A percentile compares a stretch with the other conserved stretches of the same genome.
These are phyloP conservation scores for Vombatus ursinus DNA, from an alignment of 2,113 vertebrate genomes.

Conservation along the genomic window DNA sequence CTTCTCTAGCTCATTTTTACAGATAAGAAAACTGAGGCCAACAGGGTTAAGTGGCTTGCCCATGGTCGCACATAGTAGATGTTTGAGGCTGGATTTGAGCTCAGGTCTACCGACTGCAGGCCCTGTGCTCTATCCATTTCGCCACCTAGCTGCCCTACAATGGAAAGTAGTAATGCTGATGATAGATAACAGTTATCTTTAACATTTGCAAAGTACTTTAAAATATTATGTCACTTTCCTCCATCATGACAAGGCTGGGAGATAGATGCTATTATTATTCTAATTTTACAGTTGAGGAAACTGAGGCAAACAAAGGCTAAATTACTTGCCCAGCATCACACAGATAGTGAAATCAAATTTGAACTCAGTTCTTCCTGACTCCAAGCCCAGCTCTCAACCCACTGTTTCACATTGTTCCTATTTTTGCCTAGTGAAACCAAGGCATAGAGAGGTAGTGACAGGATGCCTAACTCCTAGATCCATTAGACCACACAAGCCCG, in stretches of 20 bases:
- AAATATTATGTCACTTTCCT: background rate
- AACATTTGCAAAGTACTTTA: background rate
- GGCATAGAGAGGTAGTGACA: constrained; percentile 34
- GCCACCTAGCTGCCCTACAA: background rate
- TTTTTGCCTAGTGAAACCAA: background rate
- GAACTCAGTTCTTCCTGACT: background rate
- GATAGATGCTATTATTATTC: background rate
- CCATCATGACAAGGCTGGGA: background rate
- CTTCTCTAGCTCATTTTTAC: background rate
- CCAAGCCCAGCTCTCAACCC: background rate
- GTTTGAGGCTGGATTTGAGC: too few species aligned
- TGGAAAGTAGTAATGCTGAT: background rate
- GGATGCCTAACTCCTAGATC: constrained; percentile 16
- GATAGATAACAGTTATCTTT: background rate
- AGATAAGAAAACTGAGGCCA: background rate
- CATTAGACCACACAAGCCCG: constrained; percentile 31
- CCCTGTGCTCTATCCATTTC: background rate
- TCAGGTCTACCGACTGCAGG: background rate
- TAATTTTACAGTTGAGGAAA: background rate
- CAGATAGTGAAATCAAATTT: background rate
- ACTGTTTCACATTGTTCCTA: too few species aligned
- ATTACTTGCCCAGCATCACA: background rate
- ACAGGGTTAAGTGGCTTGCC: background rate
- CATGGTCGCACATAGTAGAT: background rate
- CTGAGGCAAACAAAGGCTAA: background rate